A percentile compares a stretch with the other conserved stretches of the same genome.
These are phyloP conservation scores for Myotis findleyi DNA, from an alignment of 2,797 vertebrate species.

Conservation along the genomic window DNA sequence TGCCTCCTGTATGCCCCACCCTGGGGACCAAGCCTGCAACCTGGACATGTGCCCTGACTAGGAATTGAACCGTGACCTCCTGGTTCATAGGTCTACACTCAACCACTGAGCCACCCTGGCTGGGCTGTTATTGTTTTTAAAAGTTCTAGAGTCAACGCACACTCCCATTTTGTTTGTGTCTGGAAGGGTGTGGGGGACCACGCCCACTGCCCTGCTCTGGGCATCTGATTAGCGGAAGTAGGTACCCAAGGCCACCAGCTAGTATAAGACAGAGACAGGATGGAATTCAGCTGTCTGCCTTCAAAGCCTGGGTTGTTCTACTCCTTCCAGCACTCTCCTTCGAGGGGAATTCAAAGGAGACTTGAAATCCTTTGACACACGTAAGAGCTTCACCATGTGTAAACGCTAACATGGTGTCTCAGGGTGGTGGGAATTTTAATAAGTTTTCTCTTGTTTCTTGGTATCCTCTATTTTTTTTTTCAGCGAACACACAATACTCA, in stretches of 20 bases:
- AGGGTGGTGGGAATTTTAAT: not conserved
- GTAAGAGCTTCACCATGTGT: not conserved
- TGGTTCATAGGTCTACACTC: too few relatives aligned
- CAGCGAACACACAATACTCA: not conserved
- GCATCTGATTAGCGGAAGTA: not conserved
- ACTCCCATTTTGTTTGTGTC: not conserved
- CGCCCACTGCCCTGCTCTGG: not conserved
- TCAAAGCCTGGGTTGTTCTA: not conserved
- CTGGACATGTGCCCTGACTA: too few relatives aligned
- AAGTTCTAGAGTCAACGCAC: not conserved
- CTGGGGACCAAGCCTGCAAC: too few relatives aligned
- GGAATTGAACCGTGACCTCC: too few relatives aligned
- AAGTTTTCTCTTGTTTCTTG: not conserved
- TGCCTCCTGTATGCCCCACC: too few relatives aligned
- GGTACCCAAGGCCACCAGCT: not conserved
- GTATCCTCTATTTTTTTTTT: not conserved
- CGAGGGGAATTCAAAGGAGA: not conserved
- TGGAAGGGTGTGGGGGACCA: rapidly evolving
- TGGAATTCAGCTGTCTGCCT: not conserved
- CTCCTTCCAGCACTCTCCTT: not conserved
- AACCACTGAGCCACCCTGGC: too few relatives aligned
- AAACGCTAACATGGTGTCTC: not conserved
- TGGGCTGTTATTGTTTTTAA: not conserved
- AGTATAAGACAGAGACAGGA: not conserved
- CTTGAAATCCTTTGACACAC: not conserved